phyloP scores from a whole-genome alignment of 2,888 invertebrate genomes.

The Scaptomyza flava region DNA sequence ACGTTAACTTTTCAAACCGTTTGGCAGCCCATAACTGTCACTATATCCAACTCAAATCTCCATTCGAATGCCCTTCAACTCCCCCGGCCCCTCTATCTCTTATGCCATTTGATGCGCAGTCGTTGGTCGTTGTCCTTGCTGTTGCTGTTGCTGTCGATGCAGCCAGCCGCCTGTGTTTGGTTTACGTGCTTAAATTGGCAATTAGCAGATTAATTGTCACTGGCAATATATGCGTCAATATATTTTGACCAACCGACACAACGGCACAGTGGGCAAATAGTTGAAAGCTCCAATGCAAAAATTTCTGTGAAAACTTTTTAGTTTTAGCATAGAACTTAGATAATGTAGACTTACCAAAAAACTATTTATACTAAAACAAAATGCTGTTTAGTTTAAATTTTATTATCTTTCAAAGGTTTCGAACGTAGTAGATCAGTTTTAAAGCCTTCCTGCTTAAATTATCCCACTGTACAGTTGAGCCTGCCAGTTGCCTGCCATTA shows the following conservation, averaged over 20 bases:
- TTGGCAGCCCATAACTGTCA: slow-evolving; percentile 49
- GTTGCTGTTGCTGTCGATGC: slow-evolving; percentile 32
- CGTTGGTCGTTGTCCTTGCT: slow-evolving; percentile 14
- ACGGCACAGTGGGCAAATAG: slow-evolving; percentile 19
- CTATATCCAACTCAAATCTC: slow-evolving; percentile 2
- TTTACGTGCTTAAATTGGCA: slow-evolving; percentile 80
- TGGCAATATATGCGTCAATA: slow-evolving; percentile 78
- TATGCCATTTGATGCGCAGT: slow-evolving; percentile 23
- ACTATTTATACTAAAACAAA: too few species aligned
- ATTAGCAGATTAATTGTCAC: slow-evolving; percentile 80
- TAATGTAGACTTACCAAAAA: too few species aligned
- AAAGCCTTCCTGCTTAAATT: too few species aligned
- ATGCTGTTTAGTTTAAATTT: too few species aligned
- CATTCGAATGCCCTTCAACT: neutral
- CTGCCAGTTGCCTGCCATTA: slow-evolving; percentile 10
- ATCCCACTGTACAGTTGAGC: neutral
- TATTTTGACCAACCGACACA: slow-evolving; percentile 66
- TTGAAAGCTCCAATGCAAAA: too few species aligned
- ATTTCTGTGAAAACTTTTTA: too few species aligned
- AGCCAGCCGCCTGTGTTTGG: slow-evolving; percentile 67
- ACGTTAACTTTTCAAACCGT: slow-evolving; percentile 52
- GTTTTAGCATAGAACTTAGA: too few species aligned
- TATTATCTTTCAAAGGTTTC: too few species aligned
- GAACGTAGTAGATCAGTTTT: too few species aligned
- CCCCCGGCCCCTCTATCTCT: neutral